Evolutionary conservation across 2,113 vertebrate genomes (phyloP).

Genomic region (Mirza zaza): DNA sequence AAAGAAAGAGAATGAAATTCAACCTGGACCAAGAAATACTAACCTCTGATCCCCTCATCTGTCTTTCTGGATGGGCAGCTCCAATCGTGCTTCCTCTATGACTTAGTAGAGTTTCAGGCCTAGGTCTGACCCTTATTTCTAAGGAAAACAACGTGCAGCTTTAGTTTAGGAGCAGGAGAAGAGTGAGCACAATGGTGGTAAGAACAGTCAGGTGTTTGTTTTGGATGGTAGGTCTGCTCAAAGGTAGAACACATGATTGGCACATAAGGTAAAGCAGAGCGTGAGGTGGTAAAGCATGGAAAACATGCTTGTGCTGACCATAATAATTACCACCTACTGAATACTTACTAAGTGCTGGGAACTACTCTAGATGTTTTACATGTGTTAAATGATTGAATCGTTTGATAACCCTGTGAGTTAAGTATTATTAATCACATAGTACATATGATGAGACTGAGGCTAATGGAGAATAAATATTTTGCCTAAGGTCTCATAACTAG

Average conservation of each 20-base stretch:
- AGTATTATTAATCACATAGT: background rate
- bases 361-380: background rate
- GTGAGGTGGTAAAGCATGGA: background rate
- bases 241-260: background rate
- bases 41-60: background rate
- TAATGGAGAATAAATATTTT: background rate
- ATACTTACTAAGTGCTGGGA: background rate
- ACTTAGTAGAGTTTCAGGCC: background rate
- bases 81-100: background rate
- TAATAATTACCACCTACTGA: background rate
- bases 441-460: background rate
- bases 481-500: background rate
- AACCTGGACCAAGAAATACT: background rate
- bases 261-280: background rate
- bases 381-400: background rate
- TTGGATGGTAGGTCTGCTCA: background rate
- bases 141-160: background rate
- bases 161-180: background rate
- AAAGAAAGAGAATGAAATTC: background rate
- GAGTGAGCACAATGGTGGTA: background rate
- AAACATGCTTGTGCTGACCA: background rate
- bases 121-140: background rate
- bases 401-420: background rate
- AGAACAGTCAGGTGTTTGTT: background rate
- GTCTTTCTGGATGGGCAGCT: background rate